Base-by-base conservation (phyloP, 1,140 invertebrate species). In the Dinoponera quadriceps region DNA sequence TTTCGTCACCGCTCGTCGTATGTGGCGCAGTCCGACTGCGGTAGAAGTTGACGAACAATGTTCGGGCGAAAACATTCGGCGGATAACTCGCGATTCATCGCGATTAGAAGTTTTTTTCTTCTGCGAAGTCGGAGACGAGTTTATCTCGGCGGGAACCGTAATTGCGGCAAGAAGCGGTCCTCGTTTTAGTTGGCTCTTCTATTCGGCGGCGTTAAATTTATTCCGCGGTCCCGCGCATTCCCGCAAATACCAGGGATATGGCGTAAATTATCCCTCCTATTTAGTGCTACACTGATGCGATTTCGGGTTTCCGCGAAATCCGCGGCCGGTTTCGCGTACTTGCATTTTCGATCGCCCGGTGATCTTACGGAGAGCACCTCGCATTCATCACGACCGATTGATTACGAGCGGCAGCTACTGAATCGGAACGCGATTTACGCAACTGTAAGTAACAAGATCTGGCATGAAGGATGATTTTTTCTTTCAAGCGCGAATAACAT, bases 291-390 rank as follows among this genome's bases (percentile, higher is more conserved):
- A 9, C 38, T 44, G 0, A 11, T 4, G 20, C 55, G 18, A 84
- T 69, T n/a, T 60, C 44, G 54, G 59, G 81, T 85, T 85, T 86
- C 75, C 48, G 33, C 62, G 75, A 86, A 86, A n/a, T 33, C 38
- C 59, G 44, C 25, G 51, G 25, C 38, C 54, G 38, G 29, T 78
- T 78, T 59, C 82, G 82, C 66, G 73, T 63, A 33, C 13, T 57
- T 72, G 73, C 65, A 54, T 72, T 80, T 85, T 81, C 55, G 22
- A 20, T 16, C 44, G 16, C 51, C 13, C 44, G 38, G 16, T 18
- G 68, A 84, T 81, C 65, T 55, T 55, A 74, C 73, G 65, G 59
- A 74, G 71, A 75, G 25, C 13, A 20, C 49, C 16, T 62, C 18
- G n/a, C 20, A 63, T 75, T 63, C 29, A 63, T 75, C 44, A 11